Conservation (phyloP, 2,113 vertebrate species). For the Pimephales promelas region DNA sequence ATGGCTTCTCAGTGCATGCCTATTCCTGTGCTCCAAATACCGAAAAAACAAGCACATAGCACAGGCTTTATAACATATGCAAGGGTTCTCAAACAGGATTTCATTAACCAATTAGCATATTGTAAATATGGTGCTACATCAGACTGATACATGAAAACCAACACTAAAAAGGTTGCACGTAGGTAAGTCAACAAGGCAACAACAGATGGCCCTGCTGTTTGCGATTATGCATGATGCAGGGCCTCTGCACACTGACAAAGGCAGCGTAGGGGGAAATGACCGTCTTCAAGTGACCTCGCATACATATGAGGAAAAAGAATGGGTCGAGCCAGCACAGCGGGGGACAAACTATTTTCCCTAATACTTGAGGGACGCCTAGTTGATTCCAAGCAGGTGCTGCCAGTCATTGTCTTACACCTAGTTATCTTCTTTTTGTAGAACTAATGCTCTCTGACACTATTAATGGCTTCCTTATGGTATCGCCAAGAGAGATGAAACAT, state of each 20-base stretch:
- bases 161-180: slow-evolving; percentile 74
- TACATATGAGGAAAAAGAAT: slow-evolving; percentile 53
- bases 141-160: slow-evolving; percentile 75
- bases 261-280: slow-evolving; percentile 53
- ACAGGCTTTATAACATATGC: slow-evolving; percentile 68
- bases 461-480: slow-evolving; percentile 81
- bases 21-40: slow-evolving; percentile 54
- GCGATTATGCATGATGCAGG: slow-evolving; percentile 77
- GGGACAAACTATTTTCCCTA: slow-evolving; percentile 57
- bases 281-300: slow-evolving; percentile 68
- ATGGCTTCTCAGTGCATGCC: slow-evolving; percentile 17
- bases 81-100: slow-evolving; percentile 64
- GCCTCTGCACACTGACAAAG: slow-evolving; percentile 73
- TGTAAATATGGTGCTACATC: slow-evolving; percentile 76
- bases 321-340: slow-evolving; percentile 28
- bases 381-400: slow-evolving; percentile 76
- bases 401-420: slow-evolving; percentile 76
- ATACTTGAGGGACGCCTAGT: slow-evolving; percentile 67
- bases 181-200: slow-evolving; percentile 79
- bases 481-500: slow-evolving; percentile 77
- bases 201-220: slow-evolving; percentile 81
- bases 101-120: slow-evolving; percentile 77
- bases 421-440: slow-evolving; percentile 75
- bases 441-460: slow-evolving; percentile 81
- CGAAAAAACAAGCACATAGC: slow-evolving; percentile 58